phyloP scores from a whole-genome alignment of 2,797 vertebrate genomes.

The Diplodus puntazzo region DNA sequence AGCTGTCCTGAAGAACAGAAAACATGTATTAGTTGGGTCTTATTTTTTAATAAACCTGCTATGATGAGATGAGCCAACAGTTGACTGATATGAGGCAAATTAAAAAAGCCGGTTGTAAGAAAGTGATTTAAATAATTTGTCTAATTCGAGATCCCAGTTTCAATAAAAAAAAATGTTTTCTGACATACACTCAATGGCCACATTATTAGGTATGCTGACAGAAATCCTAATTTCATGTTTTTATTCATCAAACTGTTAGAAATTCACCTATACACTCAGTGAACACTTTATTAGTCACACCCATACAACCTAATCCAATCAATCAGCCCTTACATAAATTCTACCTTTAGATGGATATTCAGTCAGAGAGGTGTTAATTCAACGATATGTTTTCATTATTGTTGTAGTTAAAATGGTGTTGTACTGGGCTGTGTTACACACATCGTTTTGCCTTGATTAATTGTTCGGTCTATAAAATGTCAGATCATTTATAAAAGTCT shows the following conservation, averaged over 20 bases:
- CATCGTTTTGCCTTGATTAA: too few relatives aligned
- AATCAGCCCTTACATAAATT: neutral
- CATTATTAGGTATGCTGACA: too few relatives aligned
- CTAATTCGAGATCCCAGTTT: neutral
- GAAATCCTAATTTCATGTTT: too few relatives aligned
- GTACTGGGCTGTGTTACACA: too few relatives aligned
- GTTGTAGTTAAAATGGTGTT: neutral
- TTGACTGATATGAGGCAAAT: neutral
- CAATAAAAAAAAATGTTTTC: too few relatives aligned
- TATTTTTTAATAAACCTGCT: neutral
- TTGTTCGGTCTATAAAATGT: neutral
- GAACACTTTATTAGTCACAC: neutral
- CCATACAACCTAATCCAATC: neutral
- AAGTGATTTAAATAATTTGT: neutral
- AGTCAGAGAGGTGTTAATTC: neutral
- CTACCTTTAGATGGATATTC: neutral
- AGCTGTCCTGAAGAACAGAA: slow-evolving; percentile 55
- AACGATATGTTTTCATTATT: neutral
- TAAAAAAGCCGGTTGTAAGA: neutral
- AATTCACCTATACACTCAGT: neutral
- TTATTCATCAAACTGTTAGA: too few relatives aligned
- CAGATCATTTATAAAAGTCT: neutral
- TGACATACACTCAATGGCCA: too few relatives aligned
- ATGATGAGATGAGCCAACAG: neutral
- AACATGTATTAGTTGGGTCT: slow-evolving; percentile 14